Conservation (phyloP, 1,140 invertebrate genomes). For the Metaphire vulgaris region DNA sequence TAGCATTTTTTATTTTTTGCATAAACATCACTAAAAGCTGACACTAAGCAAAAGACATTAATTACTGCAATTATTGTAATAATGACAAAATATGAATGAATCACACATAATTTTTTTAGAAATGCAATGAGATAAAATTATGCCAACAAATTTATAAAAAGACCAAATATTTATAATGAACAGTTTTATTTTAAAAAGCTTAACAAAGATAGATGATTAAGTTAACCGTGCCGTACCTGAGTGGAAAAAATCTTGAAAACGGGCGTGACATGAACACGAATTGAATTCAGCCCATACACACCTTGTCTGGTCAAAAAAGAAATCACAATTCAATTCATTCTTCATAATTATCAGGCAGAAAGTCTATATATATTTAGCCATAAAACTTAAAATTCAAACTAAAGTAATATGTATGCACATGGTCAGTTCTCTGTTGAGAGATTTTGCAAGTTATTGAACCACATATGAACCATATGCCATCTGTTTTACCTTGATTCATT, state of each 20-base stretch:
- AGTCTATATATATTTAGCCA: neutral
- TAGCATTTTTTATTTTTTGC: no score
- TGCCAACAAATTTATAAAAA: neutral
- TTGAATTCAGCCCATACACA: slow-evolving; percentile 54
- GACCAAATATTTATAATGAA: neutral
- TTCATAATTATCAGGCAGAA: neutral
- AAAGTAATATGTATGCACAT: no score
- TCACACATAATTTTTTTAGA: neutral
- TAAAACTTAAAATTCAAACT: neutral
- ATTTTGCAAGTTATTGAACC: neutral
- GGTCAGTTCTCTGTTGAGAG: no score
- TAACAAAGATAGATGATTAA: neutral
- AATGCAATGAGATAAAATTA: neutral
- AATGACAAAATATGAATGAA: neutral
- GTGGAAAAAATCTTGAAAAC: slow-evolving; percentile 41
- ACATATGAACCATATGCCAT: neutral
- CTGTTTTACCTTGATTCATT: no score
- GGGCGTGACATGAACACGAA: slow-evolving; percentile 54
- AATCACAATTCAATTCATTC: neutral
- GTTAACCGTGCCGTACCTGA: slow-evolving; percentile 21
- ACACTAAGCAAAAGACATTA: neutral
- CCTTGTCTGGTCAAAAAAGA: slow-evolving; percentile 38
- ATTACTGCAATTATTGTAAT: neutral
- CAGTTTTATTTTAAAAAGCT: neutral
- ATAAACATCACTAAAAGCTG: no score